Evolutionary conservation across 2,797 vertebrate species (phyloP), one percentile per base, ranked within the genome.

Genomic region (Acanthopagrus latus): DNA sequence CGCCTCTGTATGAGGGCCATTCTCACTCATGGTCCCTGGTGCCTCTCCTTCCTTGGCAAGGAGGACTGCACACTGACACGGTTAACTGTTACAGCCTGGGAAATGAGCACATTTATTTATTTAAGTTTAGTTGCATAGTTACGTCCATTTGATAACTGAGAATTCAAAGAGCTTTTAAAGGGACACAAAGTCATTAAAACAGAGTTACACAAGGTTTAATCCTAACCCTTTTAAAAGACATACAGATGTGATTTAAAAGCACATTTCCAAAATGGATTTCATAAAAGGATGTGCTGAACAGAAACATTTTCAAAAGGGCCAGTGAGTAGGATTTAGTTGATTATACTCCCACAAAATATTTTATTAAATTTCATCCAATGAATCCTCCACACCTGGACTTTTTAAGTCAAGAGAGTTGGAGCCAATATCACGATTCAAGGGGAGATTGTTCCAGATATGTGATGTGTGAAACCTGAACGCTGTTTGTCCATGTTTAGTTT

Each of bases 21-120:
- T 97, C 90, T 97, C 98, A 82, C 97, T 97, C 98, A 99, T 99
- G 95, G 95, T 96, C 92, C 91, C 86, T 58, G 87, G 54, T 71
- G 87, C 89, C 73, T 81, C 81, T 80, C 92, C 95, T 95, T 93
- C 90, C 89, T 90, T 90, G 80, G 82, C 67, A 88, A 80, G 92
- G 86, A 89, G 68, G 88, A 84, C 74, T 62, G 80, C 83, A 86
- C 89, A 59, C 80, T 84, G 62, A 77, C 70, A 78, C 70, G 18
- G 62, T 48, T 52, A 52, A 52, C 47, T 0, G 44, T 29, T 64
- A 71, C 60, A 78, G 74, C 72, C 90, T 92, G 75, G 46, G 82
- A 91, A 71, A 78, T 29, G 70, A 46, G 1, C 13, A 47, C 38
- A 33, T 10, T 1, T 38, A 38, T 38, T 38, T 38, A 10, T 38